These are phyloP conservation scores for Tonatia bakeri DNA, from an alignment of 2,113 vertebrate genomes.

Conservation along the genomic window DNA sequence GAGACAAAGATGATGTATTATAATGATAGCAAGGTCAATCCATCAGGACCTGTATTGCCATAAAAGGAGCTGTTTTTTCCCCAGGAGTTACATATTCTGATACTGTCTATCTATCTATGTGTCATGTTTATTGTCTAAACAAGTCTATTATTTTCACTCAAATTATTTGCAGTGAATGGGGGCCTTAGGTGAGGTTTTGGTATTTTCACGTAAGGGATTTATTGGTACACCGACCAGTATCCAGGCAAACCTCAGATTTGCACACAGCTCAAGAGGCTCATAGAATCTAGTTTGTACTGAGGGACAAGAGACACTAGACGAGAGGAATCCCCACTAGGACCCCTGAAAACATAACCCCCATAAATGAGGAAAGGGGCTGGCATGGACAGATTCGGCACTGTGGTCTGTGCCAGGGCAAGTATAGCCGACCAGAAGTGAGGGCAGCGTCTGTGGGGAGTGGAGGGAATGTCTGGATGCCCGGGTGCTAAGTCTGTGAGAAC, in stretches of 20 bases:
- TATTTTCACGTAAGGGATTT: background rate
- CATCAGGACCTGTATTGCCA: background rate
- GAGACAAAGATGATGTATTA: background rate
- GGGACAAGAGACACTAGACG: background rate
- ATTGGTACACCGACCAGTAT: background rate
- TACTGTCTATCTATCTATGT: background rate
- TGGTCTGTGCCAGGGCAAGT: background rate
- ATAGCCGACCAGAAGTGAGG: accelerated
- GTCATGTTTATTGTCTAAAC: background rate
- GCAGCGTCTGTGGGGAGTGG: accelerated
- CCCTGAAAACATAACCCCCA: background rate
- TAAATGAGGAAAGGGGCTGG: background rate
- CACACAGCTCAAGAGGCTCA: background rate
- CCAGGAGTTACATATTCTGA: background rate
- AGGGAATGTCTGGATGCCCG: background rate
- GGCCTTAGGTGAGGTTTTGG: background rate
- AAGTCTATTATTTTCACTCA: background rate
- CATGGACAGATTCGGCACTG: background rate
- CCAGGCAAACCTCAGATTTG: background rate
- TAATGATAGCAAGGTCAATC: background rate
- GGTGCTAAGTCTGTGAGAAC: background rate
- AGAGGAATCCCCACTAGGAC: too few species aligned
- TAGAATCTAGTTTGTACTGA: background rate
- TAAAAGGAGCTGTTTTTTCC: background rate
- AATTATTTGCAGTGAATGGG: background rate